Base-by-base conservation (phyloP, 2,113 vertebrate genomes). In the Piaya cayana region DNA sequence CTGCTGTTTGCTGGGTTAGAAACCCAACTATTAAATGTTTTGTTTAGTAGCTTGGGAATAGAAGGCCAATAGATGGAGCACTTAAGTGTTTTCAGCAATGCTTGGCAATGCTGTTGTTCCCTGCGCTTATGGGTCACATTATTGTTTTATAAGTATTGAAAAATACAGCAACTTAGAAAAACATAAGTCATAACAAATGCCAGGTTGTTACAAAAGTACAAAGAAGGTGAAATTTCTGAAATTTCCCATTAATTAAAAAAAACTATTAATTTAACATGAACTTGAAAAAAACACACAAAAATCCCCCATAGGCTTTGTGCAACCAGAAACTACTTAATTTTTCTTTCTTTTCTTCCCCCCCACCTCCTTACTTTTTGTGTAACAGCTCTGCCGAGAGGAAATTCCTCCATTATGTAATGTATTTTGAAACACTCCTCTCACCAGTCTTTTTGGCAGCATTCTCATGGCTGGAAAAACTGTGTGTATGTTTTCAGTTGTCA, bases 331-430 rank as follows among this genome's bases (percentile, higher is more conserved):
- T 12, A 5, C 64, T 83, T 8, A 8, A 81, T 25, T 50, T 72
- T 87, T 92, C 58, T 60, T 64, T 82, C 53, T 95, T 67, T 4
- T 58, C 39, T 49, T 50, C 36, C 7, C 13, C 8, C 8, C 12
- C 20, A 14, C 15, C 8, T 12, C 21, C 8, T 49, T 49, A 18
- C 62, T 74, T 88, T 86, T 39, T 56, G 67, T 81, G 8, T 53
- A 83, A 52, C 80, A 62, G 53, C 92, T 94, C 56, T 81, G 39
- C 77, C 43, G 90, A 97, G 91, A 97, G 95, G 93, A 96, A 95
- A 93, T 82, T 96, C 96, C 96, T 96, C 72, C 75, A 56, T 95
- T 96, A 93, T 86, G 80, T 93, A 82, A 97, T 96, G 5, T 96
- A 87, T 97, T 95, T 96, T 89, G 95, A 96, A 96, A 97, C 65